Percentiles rank a stretch among this genome's conserved stretches.
Conservation (phyloP, 2,113 vertebrate genomes). For the Brachyhypopomus gauderio region DNA sequence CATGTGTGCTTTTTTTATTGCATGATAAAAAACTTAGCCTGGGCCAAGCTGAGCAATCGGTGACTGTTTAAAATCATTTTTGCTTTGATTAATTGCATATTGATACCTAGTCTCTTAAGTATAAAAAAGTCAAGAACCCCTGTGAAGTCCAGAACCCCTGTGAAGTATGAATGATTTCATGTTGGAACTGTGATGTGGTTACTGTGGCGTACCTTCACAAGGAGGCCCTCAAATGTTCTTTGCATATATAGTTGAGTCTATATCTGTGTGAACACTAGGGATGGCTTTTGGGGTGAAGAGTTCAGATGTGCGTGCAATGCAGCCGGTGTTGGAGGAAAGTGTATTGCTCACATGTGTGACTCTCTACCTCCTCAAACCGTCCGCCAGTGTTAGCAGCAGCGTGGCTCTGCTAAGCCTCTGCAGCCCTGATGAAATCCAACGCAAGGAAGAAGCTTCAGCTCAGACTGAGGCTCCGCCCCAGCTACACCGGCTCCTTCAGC, state of each 20-base stretch:
- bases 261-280: background rate
- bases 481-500: slow-evolving; percentile 12
- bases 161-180: background rate
- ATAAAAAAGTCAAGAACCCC: background rate
- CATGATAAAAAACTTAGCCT: too few species aligned
- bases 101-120: too few species aligned
- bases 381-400: background rate
- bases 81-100: too few species aligned
- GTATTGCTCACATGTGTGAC: background rate
- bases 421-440: too few species aligned
- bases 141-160: background rate
- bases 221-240: background rate
- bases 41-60: too few species aligned
- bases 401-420: background rate
- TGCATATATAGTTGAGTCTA: background rate
- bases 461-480: background rate
- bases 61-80: too few species aligned
- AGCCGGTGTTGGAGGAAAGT: background rate
- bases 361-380: background rate
- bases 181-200: background rate
- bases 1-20: too few species aligned
- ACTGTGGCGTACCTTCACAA: background rate
- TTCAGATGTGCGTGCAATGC: background rate
- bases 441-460: too few species aligned
- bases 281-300: background rate